Conservation (phyloP, 2,888 invertebrate genomes). For the Limnephilus lunatus region DNA sequence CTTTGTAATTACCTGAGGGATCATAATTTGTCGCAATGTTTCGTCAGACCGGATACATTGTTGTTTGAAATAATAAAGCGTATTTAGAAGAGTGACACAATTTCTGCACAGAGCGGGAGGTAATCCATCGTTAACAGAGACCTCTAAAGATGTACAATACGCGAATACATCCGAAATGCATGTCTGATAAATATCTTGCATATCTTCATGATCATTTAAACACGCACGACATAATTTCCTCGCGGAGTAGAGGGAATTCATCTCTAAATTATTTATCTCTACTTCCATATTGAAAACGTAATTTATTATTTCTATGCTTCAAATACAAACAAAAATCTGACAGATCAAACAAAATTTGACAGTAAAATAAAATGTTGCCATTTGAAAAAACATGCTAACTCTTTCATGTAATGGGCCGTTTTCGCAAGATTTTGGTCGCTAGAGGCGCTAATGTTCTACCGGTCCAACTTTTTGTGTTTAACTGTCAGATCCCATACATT, state of each 20-base stretch:
- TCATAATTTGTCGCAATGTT: slow-evolving; percentile 54
- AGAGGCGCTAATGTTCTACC: too few relatives aligned
- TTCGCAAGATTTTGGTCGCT: too few relatives aligned
- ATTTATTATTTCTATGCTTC: neutral
- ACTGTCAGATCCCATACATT: too few relatives aligned
- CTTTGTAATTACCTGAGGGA: slow-evolving; percentile 51
- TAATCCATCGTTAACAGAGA: slow-evolving; percentile 53
- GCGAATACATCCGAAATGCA: slow-evolving; percentile 52
- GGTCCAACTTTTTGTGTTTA: too few relatives aligned
- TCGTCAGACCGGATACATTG: slow-evolving; percentile 55
- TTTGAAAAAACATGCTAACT: neutral
- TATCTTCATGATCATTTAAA: slow-evolving; percentile 53
- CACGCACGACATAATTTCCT: slow-evolving; percentile 56
- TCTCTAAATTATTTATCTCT: neutral
- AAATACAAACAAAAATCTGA: neutral
- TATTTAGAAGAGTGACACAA: slow-evolving; percentile 51
- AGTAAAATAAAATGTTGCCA: neutral
- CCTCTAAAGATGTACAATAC: slow-evolving; percentile 53
- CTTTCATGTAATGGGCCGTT: neutral
- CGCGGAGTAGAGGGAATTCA: slow-evolving; percentile 45
- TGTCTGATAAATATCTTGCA: slow-evolving; percentile 58
- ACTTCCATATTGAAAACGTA: neutral
- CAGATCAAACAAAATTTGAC: neutral
- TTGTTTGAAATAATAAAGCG: slow-evolving; percentile 58
- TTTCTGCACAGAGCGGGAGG: slow-evolving; percentile 50